Conservation (phyloP, 2,888 invertebrate genomes). For the Cephus sareptanus region DNA sequence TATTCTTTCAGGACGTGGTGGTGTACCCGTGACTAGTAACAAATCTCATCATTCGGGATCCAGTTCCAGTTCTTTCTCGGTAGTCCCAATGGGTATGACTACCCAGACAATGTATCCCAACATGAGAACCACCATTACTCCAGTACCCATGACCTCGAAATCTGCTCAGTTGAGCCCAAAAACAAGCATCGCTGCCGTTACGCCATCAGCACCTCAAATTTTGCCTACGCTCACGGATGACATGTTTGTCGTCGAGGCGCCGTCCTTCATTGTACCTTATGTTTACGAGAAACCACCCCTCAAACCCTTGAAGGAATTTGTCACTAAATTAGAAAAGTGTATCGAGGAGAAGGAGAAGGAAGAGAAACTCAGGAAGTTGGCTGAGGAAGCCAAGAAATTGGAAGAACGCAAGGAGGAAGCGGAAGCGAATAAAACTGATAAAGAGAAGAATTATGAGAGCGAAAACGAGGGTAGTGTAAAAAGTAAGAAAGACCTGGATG, state of each 20-base stretch:
- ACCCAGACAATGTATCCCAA: conserved; percentile 76
- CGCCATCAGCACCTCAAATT: conserved; percentile 67
- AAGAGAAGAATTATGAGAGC: conserved; percentile 65
- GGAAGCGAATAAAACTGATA: conserved; percentile 59
- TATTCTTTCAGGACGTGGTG: conserved; percentile 73
- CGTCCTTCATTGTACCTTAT: conserved; percentile 93
- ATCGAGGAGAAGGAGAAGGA: conserved; percentile 73
- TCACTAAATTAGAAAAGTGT: conserved; percentile 73
- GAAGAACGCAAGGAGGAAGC: conserved; percentile 59
- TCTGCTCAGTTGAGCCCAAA: conserved; percentile 50
- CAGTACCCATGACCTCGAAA: conserved; percentile 66
- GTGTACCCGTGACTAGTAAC: conserved; percentile 67
- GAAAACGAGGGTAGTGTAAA: conserved; percentile 49
- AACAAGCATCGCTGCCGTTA: conserved; percentile 36
- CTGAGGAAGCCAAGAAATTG: conserved; percentile 61
- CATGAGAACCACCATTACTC: conserved; percentile 71
- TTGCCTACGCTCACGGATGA: conserved; percentile 89
- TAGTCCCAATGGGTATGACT: conserved; percentile 67
- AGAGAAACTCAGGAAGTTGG: conserved; percentile 61
- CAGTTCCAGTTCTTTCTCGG: conserved; percentile 63
- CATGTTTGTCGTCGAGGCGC: conserved; percentile 93
- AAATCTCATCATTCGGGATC: conserved; percentile 53
- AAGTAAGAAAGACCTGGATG: conserved; percentile 47
- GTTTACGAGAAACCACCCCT: conserved; percentile 91
- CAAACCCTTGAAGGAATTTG: conserved; percentile 80